Base-by-base conservation (phyloP, 2,113 vertebrate genomes). In the Malaclemys terrapin region DNA sequence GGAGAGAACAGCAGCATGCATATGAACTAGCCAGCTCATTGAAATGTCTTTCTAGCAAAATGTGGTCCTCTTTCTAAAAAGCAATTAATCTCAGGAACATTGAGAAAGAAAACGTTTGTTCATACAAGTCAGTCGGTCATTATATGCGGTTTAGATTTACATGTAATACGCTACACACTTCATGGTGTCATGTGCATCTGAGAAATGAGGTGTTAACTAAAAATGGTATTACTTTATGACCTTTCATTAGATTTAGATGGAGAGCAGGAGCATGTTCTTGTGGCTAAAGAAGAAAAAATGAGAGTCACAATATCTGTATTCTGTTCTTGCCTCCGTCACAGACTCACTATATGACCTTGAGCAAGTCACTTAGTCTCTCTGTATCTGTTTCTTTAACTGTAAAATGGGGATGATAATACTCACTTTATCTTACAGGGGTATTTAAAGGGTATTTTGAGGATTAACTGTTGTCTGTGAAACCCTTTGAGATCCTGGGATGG, bases 21-120 rank as follows among this genome's bases (percentile, higher is more conserved):
- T 29, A 10, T 42, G 20, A 8, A 84, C n/a, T 12, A 5, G n/a
- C 13, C 29, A 75, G n/a, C 5, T 10, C 59, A 65, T 65, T 65
- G 13, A 69, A 54, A 50, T 79, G 42, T 19, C 93, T 93, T 95
- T 91, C 88, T 96, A 91, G 79, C 10, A 78, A 94, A 78, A 86
- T 1, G 3, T 31, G 47, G 24, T 49, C 88, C 50, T 94, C 49
- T 75, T 53, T 53, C 8, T 20, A 54, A 81, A 84, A 12, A 8
- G 62, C 35, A 65, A n/a, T 16, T 75, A 20, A 75, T 42, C 38
- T 75, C 38, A 75, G 69, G n/a, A 75, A 75, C 69, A 42, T 24
- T 24, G 92, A 75, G 38, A 75, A 87, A 85, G 76, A 89, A 84
- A 75, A 75, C 3, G 38, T 42, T 38, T 25, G 22, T 75, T 75